A percentile compares a stretch with the other conserved stretches of the same genome.
Conservation (phyloP, 92 coral and sea anemone genomes). For the Nematostella vectensis region DNA sequence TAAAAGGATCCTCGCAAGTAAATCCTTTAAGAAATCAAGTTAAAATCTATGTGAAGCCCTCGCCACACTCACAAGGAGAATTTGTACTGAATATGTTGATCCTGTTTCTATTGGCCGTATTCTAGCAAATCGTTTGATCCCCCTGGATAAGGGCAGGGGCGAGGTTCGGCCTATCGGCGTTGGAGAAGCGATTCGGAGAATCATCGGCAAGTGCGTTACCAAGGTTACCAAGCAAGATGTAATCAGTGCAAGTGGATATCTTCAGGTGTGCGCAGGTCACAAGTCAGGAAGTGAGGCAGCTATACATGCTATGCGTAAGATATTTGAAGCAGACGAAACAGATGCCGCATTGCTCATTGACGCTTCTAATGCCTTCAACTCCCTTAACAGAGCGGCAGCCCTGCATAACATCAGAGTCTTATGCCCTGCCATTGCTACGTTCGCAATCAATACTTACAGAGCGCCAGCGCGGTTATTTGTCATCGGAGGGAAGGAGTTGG, state of each 20-base stretch:
- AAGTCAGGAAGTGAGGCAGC: too few relatives aligned
- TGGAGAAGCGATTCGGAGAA: too few relatives aligned
- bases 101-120: conserved; percentile 1
- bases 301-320: too few relatives aligned
- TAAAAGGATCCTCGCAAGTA: too few relatives aligned
- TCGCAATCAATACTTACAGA: conserved; percentile 35
- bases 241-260: conserved; percentile 12
- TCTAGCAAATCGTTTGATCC: conserved; percentile 1
- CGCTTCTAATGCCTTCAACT: too few relatives aligned
- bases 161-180: conserved; percentile 1
- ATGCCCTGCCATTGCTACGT: conserved; percentile 22
- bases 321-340: too few relatives aligned
- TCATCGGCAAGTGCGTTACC: conserved; percentile 20
- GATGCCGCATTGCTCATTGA: too few relatives aligned
- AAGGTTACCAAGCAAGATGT: conserved; percentile 16
- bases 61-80: too few relatives aligned
- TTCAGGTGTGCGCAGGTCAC: too few relatives aligned
- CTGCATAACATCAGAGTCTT: conserved; percentile 11
- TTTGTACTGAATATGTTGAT: too few relatives aligned
- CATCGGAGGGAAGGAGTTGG: conserved; percentile 23
- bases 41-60: too few relatives aligned
- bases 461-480: conserved; percentile 25
- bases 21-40: too few relatives aligned
- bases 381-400: conserved; percentile 22
- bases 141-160: conserved; percentile 2